A percentile compares a stretch with the other conserved stretches of the same genome.
These are phyloP conservation scores for Tretioscincus oriximinensis DNA, from an alignment of 2,113 vertebrate species.

Conservation along the genomic window DNA sequence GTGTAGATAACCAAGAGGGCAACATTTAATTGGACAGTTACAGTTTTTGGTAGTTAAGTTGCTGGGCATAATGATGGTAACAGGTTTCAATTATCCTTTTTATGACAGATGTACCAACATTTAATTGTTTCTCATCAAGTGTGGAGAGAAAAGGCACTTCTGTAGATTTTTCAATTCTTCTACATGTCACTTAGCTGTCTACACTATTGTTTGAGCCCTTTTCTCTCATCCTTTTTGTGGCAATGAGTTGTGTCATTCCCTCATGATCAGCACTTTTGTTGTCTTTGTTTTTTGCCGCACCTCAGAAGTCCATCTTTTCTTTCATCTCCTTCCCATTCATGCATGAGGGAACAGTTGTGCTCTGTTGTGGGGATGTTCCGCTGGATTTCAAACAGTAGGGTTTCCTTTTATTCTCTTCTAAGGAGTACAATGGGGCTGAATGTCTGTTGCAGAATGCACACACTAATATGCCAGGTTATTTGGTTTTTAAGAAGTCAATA, in stretches of 20 bases:
- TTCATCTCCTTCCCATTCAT: constrained; percentile 99
- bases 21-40: constrained; percentile 64
- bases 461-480: constrained; percentile 97
- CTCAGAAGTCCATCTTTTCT: constrained; percentile 99
- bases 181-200: constrained; percentile 94
- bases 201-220: constrained; percentile 84
- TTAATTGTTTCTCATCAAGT: constrained; percentile 87
- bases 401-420: constrained; percentile 97
- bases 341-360: constrained; percentile 99
- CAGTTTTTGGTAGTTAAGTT: constrained; percentile 67
- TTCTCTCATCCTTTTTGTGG: constrained; percentile 85
- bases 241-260: constrained; percentile 96
- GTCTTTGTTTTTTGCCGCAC: constrained; percentile 97
- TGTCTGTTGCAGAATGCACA: constrained; percentile 96
- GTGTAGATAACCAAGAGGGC: constrained; percentile 63
- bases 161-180: constrained; percentile 99
- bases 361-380: constrained; percentile 99
- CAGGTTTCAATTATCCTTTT: constrained; percentile 76
- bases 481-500: constrained; percentile 99
- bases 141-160: constrained; percentile 87
- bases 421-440: constrained; percentile 96
- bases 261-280: constrained; percentile 99
- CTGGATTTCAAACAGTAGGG: constrained; percentile 99
- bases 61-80: constrained; percentile 62
- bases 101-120: constrained; percentile 86